Evolutionary conservation across 2,797 vertebrate species (phyloP).

Genomic region (Bovichtus diacanthus): DNA sequence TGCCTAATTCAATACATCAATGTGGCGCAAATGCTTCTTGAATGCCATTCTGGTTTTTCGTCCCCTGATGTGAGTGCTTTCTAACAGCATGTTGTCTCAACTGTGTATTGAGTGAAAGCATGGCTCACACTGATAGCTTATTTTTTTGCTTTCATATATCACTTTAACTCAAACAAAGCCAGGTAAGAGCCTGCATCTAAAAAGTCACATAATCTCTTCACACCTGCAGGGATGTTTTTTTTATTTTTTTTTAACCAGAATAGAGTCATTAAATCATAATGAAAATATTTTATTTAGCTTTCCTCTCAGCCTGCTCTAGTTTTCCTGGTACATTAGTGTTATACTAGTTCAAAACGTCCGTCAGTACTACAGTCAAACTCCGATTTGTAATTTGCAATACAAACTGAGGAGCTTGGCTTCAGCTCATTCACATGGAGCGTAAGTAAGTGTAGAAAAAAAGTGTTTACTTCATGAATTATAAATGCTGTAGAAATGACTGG

Average conservation of each 20-base stretch:
- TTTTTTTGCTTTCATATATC: conserved; percentile 43
- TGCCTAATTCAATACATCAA: conserved; percentile 43
- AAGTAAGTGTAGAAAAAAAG: conserved; percentile 19
- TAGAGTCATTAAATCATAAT: conserved; percentile 43
- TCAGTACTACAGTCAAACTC: neutral
- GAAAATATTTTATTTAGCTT: conserved; percentile 43
- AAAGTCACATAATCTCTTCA: conserved; percentile 21
- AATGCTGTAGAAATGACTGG: conserved; percentile 55
- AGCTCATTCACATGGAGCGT: conserved; percentile 36
- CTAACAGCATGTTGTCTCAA: conserved; percentile 43
- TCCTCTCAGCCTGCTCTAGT: conserved; percentile 21
- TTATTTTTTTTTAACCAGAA: too few species aligned
- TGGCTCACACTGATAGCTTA: conserved; percentile 28
- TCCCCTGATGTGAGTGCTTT: conserved; percentile 43
- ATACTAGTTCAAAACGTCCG: too few species aligned
- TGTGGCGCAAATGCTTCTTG: conserved; percentile 40
- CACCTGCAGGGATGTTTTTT: conserved; percentile 35
- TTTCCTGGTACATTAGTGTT: conserved; percentile 40
- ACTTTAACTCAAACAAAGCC: conserved; percentile 29
- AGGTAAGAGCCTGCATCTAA: conserved; percentile 18
- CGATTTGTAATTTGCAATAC: conserved; percentile 32
- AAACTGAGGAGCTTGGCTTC: conserved; percentile 21
- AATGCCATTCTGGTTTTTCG: conserved; percentile 39
- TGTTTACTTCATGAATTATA: conserved; percentile 64
- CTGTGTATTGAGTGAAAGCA: conserved; percentile 23